Percentiles rank a stretch among this genome's conserved stretches.
These are phyloP conservation scores for Trachops cirrhosus DNA, from an alignment of 2,797 vertebrate species.

Conservation along the genomic window DNA sequence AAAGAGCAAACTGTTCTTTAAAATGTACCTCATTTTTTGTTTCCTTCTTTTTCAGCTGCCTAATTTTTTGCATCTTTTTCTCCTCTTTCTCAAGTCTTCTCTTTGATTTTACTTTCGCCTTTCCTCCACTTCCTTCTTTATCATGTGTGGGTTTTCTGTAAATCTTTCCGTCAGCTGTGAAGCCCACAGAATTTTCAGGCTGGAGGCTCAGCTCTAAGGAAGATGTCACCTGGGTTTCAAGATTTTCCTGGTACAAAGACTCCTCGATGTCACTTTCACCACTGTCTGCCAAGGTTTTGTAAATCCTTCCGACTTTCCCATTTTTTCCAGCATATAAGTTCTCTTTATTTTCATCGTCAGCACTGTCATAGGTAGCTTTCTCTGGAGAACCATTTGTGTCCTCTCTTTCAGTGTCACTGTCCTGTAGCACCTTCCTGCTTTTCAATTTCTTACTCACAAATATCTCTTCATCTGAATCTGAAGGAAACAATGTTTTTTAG, in stretches of 20 bases:
- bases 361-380: neutral
- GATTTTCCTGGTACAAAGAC: neutral
- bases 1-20: slow-evolving; percentile 7
- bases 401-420: slow-evolving; percentile 93
- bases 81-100: slow-evolving; percentile 83
- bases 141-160: slow-evolving; percentile 9
- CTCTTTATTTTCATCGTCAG: slow-evolving; percentile 76
- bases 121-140: slow-evolving; percentile 51
- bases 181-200: slow-evolving; percentile 38
- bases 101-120: slow-evolving; percentile 66
- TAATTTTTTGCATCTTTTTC: slow-evolving; percentile 79
- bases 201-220: slow-evolving; percentile 6
- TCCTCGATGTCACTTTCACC: slow-evolving; percentile 84
- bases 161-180: slow-evolving; percentile 56
- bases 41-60: slow-evolving; percentile 83
- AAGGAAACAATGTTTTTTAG: slow-evolving; percentile 22
- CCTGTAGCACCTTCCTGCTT: slow-evolving; percentile 86
- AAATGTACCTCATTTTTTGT: slow-evolving; percentile 77
- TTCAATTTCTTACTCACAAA: slow-evolving; percentile 86
- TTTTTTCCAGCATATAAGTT: neutral
- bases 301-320: slow-evolving; percentile 63
- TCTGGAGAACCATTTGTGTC: neutral
- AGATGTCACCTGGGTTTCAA: neutral
- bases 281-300: slow-evolving; percentile 79
- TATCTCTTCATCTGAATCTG: slow-evolving; percentile 94